Evolutionary conservation across 2,113 vertebrate genomes (phyloP).

Genomic region (Leptobrachium leishanense): DNA sequence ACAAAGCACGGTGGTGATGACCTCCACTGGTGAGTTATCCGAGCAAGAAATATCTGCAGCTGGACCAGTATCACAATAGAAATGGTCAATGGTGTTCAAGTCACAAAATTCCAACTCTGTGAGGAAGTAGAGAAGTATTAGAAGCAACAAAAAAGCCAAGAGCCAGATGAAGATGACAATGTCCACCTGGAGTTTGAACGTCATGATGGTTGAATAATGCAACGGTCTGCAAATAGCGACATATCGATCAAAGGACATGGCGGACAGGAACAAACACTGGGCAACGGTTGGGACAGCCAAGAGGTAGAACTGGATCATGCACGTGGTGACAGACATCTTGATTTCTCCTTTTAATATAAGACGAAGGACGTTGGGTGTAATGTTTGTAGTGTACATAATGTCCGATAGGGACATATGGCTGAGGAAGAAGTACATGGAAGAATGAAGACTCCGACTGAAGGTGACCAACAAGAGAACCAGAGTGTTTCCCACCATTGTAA

Average conservation of each 20-base stretch:
- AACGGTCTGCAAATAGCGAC: constrained; percentile 55
- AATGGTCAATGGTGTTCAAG: not conserved
- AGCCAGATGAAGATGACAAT: not conserved
- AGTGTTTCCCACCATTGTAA: constrained; percentile 6
- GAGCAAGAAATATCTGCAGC: not conserved
- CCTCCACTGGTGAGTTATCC: not conserved
- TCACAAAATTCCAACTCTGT: not conserved
- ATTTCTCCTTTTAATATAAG: not conserved
- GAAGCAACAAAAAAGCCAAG: not conserved
- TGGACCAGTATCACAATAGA: constrained; percentile 1
- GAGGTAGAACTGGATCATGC: constrained; percentile 14
- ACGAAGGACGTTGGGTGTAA: constrained; percentile 9
- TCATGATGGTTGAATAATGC: constrained; percentile 9
- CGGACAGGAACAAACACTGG: constrained; percentile 55
- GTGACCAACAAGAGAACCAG: constrained; percentile 7
- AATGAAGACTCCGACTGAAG: not conserved
- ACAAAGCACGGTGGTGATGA: not conserved
- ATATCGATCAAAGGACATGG: constrained; percentile 59
- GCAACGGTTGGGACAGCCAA: not conserved
- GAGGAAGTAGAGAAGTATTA: not conserved
- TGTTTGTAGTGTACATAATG: constrained; percentile 12
- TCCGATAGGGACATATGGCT: constrained; percentile 7
- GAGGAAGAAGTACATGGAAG: constrained; percentile 39
- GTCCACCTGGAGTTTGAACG: not conserved
- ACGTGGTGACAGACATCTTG: not conserved